A percentile compares a stretch with the other conserved stretches of the same genome.
These are phyloP conservation scores for Atrina japonica DNA, from an alignment of 2,888 invertebrate genomes.

Conservation along the genomic window DNA sequence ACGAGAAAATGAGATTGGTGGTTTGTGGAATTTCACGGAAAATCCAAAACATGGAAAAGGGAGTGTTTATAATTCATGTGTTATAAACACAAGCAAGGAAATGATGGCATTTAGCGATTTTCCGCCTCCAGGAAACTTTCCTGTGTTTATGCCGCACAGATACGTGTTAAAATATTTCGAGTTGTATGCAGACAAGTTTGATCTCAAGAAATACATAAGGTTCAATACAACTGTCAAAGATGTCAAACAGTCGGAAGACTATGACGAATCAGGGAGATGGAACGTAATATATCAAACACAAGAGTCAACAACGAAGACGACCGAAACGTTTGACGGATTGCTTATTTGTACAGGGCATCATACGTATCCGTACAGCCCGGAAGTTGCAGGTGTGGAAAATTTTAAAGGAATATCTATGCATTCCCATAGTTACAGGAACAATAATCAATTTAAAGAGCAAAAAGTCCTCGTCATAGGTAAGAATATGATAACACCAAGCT, in stretches of 20 bases:
- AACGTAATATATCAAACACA: constrained; percentile 51
- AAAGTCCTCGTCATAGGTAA: constrained; percentile 80
- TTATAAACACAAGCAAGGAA: constrained; percentile 79
- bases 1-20: constrained; percentile 69
- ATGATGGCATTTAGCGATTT: constrained; percentile 81
- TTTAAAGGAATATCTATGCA: constrained; percentile 75
- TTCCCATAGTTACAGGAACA: constrained; percentile 72
- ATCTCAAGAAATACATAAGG: constrained; percentile 67
- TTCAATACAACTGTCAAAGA: constrained; percentile 67
- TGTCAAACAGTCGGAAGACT: constrained; percentile 68
- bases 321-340: constrained; percentile 80
- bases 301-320: constrained; percentile 25
- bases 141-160: constrained; percentile 81
- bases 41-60: constrained; percentile 58
- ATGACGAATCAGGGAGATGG: constrained; percentile 76
- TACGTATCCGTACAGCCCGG: constrained; percentile 79
- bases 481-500: too few relatives aligned
- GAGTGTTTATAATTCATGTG: constrained; percentile 74
- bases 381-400: constrained; percentile 78
- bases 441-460: constrained; percentile 77
- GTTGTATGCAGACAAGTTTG: constrained; percentile 75
- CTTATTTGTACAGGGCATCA: constrained; percentile 82
- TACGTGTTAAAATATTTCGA: constrained; percentile 78
- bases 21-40: constrained; percentile 75
- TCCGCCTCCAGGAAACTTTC: constrained; percentile 80